Evolutionary conservation across 2,888 invertebrate species (phyloP), one percentile per base, ranked within the genome.

Genomic region (Oscheius sp.): DNA sequence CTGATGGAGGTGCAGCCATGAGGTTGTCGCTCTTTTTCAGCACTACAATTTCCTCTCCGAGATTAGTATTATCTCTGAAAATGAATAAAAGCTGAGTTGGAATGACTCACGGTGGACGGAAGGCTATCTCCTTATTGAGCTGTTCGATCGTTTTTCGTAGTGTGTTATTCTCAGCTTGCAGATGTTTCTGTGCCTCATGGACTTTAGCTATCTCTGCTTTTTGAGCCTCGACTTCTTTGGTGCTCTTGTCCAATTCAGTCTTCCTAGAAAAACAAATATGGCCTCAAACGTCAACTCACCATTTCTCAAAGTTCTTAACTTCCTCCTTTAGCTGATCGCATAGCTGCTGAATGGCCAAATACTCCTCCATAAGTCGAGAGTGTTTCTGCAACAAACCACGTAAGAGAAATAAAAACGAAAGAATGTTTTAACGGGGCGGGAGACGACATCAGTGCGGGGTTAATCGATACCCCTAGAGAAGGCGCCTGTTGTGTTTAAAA

Each of bases 261-360:
- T 62, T 20, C 47, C 62, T 62, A 33, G 9, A 59, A 44, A 17
- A 47, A 2, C 30, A 54, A 30, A 30, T 33, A 30, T 54, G 26
- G 32, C 30, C n/a, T 17, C 26, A 47, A 2, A 24, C 4, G 47
- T 4, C 9, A 47, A 63, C 68, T 63, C 47, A 68, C 68, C 24
- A 22, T n/a, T 44, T 33, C 24, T 68, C 68, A 33, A 68, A 68
- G 30, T 62, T 68, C 20, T 30, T 24, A 2, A 68, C 68, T 28
- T 68, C 68, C 6, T 51, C 32, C 22, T 68, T 32, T 12, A 68
- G 54, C 45, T 68, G 20, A 9, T 54, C 62, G 28, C 49, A 36
- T 3, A 68, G 62, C 12, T 26, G 22, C 38, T 68, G 51, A 26
- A 68, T 49, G 30, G 22, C 28, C 2, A 62, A 49, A 47, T 62